A percentile compares a stretch with the other conserved stretches of the same genome.
Evolutionary conservation across 2,888 invertebrate genomes (phyloP).

Genomic region (Stenolophus ochropezus): DNA sequence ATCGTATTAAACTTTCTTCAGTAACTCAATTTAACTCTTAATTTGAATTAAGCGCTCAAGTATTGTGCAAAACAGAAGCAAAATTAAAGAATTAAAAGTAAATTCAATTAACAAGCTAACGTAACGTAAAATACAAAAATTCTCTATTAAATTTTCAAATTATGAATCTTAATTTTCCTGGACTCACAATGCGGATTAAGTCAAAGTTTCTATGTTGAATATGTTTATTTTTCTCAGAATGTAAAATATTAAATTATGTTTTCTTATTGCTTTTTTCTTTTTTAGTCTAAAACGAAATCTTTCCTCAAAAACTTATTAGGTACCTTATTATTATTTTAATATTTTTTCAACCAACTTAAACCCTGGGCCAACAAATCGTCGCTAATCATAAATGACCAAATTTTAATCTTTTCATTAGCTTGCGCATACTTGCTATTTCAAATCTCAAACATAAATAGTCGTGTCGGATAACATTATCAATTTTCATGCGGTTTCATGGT

Average conservation of each 20-base stretch:
- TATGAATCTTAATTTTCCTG: conserved; percentile 44
- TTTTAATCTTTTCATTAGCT: too few relatives aligned
- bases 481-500: too few relatives aligned
- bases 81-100: conserved; percentile 59
- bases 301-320: too few relatives aligned
- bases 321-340: too few relatives aligned
- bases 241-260: conserved; percentile 18
- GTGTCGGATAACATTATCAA: too few relatives aligned
- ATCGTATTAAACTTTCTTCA: conserved; percentile 58
- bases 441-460: too few relatives aligned
- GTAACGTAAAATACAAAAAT: conserved; percentile 48
- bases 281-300: not conserved
- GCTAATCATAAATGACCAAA: too few relatives aligned
- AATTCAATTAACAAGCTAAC: conserved; percentile 51
- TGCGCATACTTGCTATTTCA: too few relatives aligned
- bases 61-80: conserved; percentile 57
- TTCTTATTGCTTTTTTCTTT: not conserved
- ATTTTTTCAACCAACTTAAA: too few relatives aligned
- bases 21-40: conserved; percentile 60
- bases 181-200: conserved; percentile 11
- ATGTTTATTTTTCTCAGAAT: conserved; percentile 10
- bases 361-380: too few relatives aligned
- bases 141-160: conserved; percentile 48
- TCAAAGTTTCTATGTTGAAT: conserved; percentile 22
- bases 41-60: conserved; percentile 59